phyloP scores from a whole-genome alignment of 2,888 invertebrate species.

The Dryocosmus kuriphilus region DNA sequence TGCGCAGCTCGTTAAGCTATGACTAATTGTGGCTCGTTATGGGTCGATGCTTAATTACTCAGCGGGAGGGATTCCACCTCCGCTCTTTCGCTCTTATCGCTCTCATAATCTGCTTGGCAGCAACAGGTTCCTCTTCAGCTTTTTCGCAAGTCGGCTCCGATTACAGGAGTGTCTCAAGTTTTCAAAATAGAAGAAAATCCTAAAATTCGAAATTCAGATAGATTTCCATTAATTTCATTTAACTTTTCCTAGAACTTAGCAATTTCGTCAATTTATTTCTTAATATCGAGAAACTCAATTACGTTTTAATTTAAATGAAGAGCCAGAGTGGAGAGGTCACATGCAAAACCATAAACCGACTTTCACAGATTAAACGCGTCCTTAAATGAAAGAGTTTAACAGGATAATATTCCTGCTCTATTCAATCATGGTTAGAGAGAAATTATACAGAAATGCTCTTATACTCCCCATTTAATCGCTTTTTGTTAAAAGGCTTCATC shows the following conservation, averaged over 20 bases:
- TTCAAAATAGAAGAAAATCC: neutral
- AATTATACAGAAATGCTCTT: neutral
- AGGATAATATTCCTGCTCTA: neutral
- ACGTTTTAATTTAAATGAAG: neutral
- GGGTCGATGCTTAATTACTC: conserved; percentile 74
- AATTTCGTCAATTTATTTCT: neutral
- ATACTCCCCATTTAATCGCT: neutral
- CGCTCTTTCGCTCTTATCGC: conserved; percentile 68
- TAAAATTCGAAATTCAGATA: neutral
- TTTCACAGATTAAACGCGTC: neutral
- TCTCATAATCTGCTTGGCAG: conserved; percentile 67
- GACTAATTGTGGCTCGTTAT: conserved; percentile 75
- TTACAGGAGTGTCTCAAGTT: conserved; percentile 54
- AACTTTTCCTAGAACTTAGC: neutral
- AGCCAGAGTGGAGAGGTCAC: neutral
- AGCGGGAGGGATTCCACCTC: conserved; percentile 67
- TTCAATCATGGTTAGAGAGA: neutral
- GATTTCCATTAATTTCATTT: neutral
- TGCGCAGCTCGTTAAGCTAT: conserved; percentile 70
- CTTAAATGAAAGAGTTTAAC: conserved; percentile 1
- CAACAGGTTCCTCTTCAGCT: conserved; percentile 61
- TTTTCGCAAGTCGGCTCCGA: conserved; percentile 25
- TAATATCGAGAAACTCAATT: neutral
- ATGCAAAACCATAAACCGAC: neutral
- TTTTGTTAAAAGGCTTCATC: conserved; percentile 1